Conservation (phyloP, 2,888 invertebrate genomes). For the Eumerus sabulonum region DNA sequence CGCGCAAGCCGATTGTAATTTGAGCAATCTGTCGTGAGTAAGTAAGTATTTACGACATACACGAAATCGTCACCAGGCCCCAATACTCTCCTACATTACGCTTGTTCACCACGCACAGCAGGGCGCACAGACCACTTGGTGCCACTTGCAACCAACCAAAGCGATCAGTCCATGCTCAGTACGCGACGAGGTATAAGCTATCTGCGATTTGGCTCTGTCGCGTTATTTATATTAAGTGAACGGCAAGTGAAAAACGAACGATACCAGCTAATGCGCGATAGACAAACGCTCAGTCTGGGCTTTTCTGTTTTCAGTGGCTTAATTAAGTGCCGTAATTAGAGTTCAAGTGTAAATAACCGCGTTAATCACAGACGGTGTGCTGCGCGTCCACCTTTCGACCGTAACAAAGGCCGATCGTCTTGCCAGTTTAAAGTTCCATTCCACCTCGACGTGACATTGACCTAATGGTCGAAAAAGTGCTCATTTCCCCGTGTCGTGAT, state of each 20-base stretch:
- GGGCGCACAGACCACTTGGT: conserved; percentile 14
- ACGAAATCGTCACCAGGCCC: too few species aligned
- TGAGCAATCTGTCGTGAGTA: too few species aligned
- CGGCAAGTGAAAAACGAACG: conserved; percentile 16
- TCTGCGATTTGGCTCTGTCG: conserved; percentile 12
- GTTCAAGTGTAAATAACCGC: conserved; percentile 35
- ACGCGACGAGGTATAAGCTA: conserved; percentile 37
- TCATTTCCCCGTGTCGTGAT: conserved; percentile 1
- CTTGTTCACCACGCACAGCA: too few species aligned
- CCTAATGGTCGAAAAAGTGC: conserved; percentile 24
- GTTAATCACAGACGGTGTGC: neutral
- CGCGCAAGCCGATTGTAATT: neutral
- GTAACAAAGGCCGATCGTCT: conserved; percentile 25
- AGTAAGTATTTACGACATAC: too few species aligned
- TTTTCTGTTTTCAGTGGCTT: neutral
- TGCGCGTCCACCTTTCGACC: conserved; percentile 18
- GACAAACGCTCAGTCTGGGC: conserved; percentile 4
- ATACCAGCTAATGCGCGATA: conserved; percentile 19
- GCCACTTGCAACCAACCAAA: conserved; percentile 16
- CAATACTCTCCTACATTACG: too few species aligned
- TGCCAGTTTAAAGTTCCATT: conserved; percentile 29
- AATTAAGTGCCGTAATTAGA: conserved; percentile 21
- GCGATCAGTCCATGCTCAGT: conserved; percentile 48
- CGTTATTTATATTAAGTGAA: neutral
- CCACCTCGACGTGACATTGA: conserved; percentile 33